phyloP scores from a whole-genome alignment of 2,888 invertebrate species.

The Galerucella pusilla region DNA sequence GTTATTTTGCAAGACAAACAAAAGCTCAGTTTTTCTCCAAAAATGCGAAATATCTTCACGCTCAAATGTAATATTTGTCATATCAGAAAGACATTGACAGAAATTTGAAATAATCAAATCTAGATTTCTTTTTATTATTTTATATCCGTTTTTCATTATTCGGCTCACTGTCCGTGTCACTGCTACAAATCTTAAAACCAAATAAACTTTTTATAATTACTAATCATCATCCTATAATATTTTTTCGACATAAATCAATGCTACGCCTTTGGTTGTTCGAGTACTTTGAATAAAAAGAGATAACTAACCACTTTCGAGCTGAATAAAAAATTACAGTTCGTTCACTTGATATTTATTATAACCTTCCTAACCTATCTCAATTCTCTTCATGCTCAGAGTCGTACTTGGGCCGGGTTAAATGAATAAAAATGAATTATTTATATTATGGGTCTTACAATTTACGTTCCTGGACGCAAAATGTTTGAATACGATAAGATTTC shows the following conservation, averaged over 20 bases:
- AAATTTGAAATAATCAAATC: too few relatives aligned
- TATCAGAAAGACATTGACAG: too few relatives aligned
- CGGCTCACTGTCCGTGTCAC: too few relatives aligned
- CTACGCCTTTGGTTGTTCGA: slow-evolving; percentile 30
- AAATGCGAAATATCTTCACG: too few relatives aligned
- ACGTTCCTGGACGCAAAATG: slow-evolving; percentile 38
- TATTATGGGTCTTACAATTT: slow-evolving; percentile 33
- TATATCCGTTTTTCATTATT: too few relatives aligned
- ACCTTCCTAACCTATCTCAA: slow-evolving; percentile 64
- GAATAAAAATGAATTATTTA: slow-evolving; percentile 44
- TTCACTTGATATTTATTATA: slow-evolving; percentile 64
- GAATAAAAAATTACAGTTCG: slow-evolving; percentile 58
- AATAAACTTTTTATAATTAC: background rate
- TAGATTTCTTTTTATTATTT: too few relatives aligned
- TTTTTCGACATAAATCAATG: background rate
- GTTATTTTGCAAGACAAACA: too few relatives aligned
- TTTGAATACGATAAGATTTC: slow-evolving; percentile 35
- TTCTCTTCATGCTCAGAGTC: slow-evolving; percentile 50
- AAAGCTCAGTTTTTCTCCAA: too few relatives aligned
- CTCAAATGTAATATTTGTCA: too few relatives aligned
- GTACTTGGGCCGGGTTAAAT: slow-evolving; percentile 43
- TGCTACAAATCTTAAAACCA: too few relatives aligned
- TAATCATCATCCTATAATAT: background rate
- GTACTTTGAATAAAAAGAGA: slow-evolving; percentile 39
- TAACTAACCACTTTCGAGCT: slow-evolving; percentile 43